Percentiles rank a stretch among this genome's conserved stretches.
Evolutionary conservation across 2,113 vertebrate species (phyloP).

Genomic region (Okapia johnstoni): DNA sequence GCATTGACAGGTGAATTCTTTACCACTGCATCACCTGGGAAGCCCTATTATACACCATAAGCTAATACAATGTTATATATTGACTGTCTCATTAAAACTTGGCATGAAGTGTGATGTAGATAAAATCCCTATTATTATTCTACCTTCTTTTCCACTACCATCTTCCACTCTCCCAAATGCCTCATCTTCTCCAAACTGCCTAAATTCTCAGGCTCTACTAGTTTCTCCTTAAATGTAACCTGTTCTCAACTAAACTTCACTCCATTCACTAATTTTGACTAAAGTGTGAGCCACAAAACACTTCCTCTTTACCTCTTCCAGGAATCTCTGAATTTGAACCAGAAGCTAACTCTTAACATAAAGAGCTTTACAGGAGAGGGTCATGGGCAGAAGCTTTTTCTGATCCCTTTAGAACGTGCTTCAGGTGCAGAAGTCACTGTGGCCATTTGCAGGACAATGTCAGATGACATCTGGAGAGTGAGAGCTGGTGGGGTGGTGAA

Average conservation of each 20-base stretch:
- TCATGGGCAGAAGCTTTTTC: not conserved
- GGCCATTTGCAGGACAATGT: no score
- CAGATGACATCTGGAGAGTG: not conserved
- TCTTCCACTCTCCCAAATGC: not conserved
- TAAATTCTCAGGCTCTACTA: not conserved
- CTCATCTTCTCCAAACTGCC: not conserved
- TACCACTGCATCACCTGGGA: not conserved
- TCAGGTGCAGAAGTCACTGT: not conserved
- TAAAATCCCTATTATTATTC: not conserved
- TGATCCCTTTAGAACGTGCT: not conserved
- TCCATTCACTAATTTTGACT: not conserved
- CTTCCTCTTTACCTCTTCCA: not conserved
- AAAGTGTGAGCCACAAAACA: not conserved
- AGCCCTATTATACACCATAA: not conserved
- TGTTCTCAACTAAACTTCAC: not conserved
- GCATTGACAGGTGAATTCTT: not conserved
- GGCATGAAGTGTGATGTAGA: not conserved
- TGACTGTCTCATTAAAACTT: not conserved
- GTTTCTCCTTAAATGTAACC: not conserved
- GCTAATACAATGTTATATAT: no score
- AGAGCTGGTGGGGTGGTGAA: not conserved
- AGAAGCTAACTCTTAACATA: not conserved
- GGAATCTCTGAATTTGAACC: not conserved
- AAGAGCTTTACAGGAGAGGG: not conserved
- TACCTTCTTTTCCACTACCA: not conserved